These are phyloP conservation scores for Buceros bicornis DNA, from an alignment of 2,797 vertebrate genomes.

Conservation along the genomic window DNA sequence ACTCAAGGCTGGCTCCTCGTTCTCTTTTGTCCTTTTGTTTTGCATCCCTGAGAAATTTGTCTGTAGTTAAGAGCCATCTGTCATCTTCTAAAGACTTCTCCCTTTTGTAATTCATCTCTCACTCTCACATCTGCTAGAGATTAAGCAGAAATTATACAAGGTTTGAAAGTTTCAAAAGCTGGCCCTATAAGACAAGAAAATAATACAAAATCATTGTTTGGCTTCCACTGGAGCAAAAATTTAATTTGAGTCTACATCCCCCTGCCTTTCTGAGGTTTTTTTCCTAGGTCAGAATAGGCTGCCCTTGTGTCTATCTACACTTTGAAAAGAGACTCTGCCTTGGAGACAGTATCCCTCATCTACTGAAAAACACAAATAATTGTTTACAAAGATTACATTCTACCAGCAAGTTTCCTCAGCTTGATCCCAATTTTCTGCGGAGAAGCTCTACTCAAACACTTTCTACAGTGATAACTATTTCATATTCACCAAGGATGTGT, in stretches of 20 bases:
- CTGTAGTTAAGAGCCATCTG: not conserved
- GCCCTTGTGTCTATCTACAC: not conserved
- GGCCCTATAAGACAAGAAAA: not conserved
- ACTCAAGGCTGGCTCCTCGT: not conserved
- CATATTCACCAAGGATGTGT: not conserved
- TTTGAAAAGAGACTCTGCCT: not conserved
- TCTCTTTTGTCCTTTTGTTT: slow-evolving; percentile 27
- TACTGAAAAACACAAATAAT: not conserved
- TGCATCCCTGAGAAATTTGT: not conserved
- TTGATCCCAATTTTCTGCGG: not conserved
- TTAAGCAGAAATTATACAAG: not conserved
- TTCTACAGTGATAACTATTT: not conserved
- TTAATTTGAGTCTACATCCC: not conserved
- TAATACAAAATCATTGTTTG: not conserved
- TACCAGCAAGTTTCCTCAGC: not conserved
- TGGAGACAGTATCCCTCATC: not conserved
- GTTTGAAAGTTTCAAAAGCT: not conserved
- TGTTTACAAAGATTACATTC: not conserved
- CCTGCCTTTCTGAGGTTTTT: not conserved
- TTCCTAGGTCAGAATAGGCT: not conserved
- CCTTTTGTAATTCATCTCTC: not conserved
- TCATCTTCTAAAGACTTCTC: not conserved
- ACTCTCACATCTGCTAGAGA: not conserved
- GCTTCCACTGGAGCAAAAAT: not conserved
- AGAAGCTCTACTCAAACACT: not conserved